These are phyloP conservation scores for Drosophila eugracilis DNA, from an alignment of 1,140 invertebrate species.

Conservation along the genomic window DNA sequence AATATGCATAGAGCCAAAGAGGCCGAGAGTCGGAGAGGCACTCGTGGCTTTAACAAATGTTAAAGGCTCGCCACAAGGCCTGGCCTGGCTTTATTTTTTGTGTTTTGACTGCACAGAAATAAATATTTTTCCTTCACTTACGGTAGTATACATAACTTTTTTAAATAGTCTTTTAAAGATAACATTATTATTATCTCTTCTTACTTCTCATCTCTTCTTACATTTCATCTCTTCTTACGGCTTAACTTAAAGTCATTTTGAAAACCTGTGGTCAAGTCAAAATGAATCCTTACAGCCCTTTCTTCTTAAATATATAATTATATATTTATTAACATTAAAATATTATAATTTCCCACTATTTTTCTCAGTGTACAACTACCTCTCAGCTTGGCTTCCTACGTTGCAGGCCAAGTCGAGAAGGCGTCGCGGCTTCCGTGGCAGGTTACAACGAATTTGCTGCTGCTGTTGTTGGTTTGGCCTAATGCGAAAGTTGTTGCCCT, in stretches of 20 bases:
- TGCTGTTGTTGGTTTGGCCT: conserved; percentile 56
- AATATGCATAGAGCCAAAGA: conserved; percentile 39
- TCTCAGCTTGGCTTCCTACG: conserved; percentile 63
- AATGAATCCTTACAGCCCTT: no score
- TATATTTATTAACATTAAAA: background rate
- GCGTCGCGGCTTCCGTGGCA: conserved; percentile 50
- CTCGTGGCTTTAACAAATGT: conserved; percentile 56
- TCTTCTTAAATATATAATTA: no score
- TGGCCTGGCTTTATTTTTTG: background rate
- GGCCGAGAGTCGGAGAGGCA: conserved; percentile 29
- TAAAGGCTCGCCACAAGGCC: conserved; percentile 64
- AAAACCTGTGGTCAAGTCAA: no score
- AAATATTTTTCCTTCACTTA: background rate
- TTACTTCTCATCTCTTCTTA: no score
- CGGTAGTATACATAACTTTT: no score
- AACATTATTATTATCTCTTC: no score
- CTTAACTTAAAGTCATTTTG: no score
- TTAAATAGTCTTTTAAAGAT: no score
- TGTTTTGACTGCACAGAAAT: background rate
- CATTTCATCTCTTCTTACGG: no score
- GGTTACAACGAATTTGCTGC: conserved; percentile 51
- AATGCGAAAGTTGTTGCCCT: conserved; percentile 84
- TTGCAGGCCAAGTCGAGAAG: conserved; percentile 42
- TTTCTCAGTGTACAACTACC: conserved; percentile 4
- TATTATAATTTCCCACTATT: background rate